A percentile compares a stretch with the other conserved stretches of the same genome.
These are phyloP conservation scores for Notoglanidium macrostoma DNA, from an alignment of 2,797 vertebrate genomes.

Conservation along the genomic window DNA sequence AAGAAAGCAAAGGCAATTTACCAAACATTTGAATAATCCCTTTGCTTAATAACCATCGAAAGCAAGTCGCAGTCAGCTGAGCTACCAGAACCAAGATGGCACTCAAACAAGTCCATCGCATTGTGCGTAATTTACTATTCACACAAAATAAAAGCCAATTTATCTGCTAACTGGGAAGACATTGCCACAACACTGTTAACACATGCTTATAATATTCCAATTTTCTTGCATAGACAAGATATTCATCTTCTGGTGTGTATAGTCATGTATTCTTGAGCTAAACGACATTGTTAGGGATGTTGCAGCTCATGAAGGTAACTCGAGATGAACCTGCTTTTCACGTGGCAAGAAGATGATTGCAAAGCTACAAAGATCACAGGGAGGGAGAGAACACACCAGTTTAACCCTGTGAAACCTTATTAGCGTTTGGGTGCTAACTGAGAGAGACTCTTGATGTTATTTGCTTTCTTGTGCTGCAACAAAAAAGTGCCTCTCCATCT, in stretches of 20 bases:
- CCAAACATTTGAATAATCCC: neutral
- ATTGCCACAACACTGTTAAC: neutral
- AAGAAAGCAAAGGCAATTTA: conserved; percentile 50
- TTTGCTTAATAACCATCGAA: neutral
- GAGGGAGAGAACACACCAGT: neutral
- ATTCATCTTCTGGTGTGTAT: neutral
- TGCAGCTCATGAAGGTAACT: neutral
- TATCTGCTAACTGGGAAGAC: neutral
- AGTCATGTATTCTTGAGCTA: neutral
- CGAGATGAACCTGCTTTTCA: neutral
- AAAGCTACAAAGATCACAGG: neutral
- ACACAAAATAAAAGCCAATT: neutral
- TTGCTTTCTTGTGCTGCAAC: conserved; percentile 57
- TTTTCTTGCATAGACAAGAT: conserved; percentile 29
- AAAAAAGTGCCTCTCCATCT: neutral
- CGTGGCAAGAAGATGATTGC: neutral
- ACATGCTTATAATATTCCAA: neutral
- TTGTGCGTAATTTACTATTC: neutral
- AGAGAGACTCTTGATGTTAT: neutral
- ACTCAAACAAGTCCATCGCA: neutral
- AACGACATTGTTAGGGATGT: neutral
- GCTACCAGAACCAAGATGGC: neutral
- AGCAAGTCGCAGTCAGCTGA: neutral
- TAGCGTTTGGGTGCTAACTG: neutral
- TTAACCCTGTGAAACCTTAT: neutral